Percentiles rank a stretch among this genome's conserved stretches.
Conservation (phyloP, 2,888 invertebrate genomes). For the Hedya salicella region DNA sequence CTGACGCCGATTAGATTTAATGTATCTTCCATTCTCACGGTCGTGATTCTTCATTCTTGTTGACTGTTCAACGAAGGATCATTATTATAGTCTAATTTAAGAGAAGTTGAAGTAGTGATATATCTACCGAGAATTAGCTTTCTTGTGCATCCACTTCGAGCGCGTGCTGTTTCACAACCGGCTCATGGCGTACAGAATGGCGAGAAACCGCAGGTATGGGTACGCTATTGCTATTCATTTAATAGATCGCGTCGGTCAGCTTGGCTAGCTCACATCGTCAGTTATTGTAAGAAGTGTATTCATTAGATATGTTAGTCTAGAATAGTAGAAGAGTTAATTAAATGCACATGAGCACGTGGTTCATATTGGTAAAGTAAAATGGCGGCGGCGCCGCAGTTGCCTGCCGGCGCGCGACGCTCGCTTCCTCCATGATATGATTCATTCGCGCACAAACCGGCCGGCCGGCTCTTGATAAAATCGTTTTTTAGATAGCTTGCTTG, state of each 20-base stretch:
- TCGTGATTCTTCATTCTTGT: constrained; percentile 20
- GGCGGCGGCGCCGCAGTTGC: constrained; percentile 66
- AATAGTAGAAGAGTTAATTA: constrained; percentile 46
- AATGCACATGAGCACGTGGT: constrained; percentile 76
- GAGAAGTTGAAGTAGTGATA: constrained; percentile 24
- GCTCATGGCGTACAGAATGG: constrained; percentile 69
- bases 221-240: constrained; percentile 23
- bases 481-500: constrained; percentile 27
- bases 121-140: constrained; percentile 23
- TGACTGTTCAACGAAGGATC: not conserved
- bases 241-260: not conserved
- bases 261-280: not conserved
- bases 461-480: constrained; percentile 52
- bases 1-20: constrained; percentile 26
- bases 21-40: constrained; percentile 12
- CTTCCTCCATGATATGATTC: constrained; percentile 47
- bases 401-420: constrained; percentile 39
- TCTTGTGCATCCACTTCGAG: constrained; percentile 44
- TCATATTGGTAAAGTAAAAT: constrained; percentile 69
- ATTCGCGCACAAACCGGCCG: constrained; percentile 52
- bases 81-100: constrained; percentile 4
- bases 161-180: constrained; percentile 56
- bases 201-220: constrained; percentile 74
- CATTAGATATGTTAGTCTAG: not conserved
- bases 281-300: constrained; percentile 3